Conservation (phyloP, 37 sponge, comb jelly and placozoan species). For the Lycopodina hypogea region DNA sequence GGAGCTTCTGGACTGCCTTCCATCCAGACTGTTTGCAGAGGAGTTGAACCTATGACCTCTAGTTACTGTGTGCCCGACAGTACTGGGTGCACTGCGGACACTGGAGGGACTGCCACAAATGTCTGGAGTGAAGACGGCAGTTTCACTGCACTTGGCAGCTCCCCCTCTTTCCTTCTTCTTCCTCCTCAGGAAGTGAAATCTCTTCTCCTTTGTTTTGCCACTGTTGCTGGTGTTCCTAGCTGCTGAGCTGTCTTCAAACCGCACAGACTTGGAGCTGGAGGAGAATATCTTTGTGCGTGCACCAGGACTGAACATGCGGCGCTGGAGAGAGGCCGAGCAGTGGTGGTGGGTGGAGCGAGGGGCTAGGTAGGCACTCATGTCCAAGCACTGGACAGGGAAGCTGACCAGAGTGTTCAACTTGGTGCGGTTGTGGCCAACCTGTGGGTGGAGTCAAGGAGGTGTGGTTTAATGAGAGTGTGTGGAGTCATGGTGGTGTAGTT, state of each 20-base stretch:
- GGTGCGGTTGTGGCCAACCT: slow-evolving; percentile 65
- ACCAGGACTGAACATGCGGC: background rate
- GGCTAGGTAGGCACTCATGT: slow-evolving; percentile 78
- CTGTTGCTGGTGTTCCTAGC: background rate
- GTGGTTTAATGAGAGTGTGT: no score
- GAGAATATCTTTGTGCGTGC: background rate
- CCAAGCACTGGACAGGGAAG: slow-evolving; percentile 75
- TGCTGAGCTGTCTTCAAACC: slow-evolving; percentile 22
- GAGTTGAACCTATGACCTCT: slow-evolving; percentile 1
- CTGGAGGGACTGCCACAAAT: slow-evolving; percentile 37
- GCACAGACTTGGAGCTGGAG: slow-evolving; percentile 25
- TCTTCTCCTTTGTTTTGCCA: slow-evolving; percentile 4
- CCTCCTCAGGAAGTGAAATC: slow-evolving; percentile 38
- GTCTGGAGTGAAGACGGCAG: slow-evolving; percentile 4
- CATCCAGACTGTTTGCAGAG: background rate
- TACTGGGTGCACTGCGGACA: slow-evolving; percentile 34
- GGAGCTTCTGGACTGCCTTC: background rate
- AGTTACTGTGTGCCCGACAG: slow-evolving; percentile 1
- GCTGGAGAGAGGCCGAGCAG: slow-evolving; percentile 17
- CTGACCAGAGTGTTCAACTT: slow-evolving; percentile 83
- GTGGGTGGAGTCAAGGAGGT: background rate
- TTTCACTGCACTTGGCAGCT: background rate
- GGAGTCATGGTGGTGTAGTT: background rate
- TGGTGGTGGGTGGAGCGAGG: slow-evolving; percentile 16
- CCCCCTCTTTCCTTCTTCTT: background rate